Percentiles rank a stretch among this genome's conserved stretches.
Conservation (phyloP, 1,140 invertebrate species). For the Papilio aristodemus region DNA sequence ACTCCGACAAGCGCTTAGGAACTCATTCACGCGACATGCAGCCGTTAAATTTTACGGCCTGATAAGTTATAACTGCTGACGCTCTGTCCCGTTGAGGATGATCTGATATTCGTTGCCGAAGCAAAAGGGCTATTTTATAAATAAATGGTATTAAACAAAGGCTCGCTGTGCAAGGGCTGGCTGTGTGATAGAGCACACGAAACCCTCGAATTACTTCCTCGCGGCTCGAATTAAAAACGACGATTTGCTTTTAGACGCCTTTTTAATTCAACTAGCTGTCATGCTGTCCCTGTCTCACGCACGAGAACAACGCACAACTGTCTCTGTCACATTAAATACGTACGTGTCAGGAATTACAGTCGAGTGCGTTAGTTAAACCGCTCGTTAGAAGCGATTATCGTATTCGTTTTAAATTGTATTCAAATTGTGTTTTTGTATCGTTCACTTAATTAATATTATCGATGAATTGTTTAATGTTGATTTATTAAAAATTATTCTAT, state of each 20-base stretch:
- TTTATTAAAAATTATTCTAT: slow-evolving; percentile 9
- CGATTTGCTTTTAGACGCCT: not conserved
- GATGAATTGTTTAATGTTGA: not conserved
- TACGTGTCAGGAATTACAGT: slow-evolving; percentile 14
- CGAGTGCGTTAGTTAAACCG: slow-evolving; percentile 5
- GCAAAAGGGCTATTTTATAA: not conserved
- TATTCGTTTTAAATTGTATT: slow-evolving; percentile 9
- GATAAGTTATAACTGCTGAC: too few species aligned
- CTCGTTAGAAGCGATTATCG: slow-evolving; percentile 15
- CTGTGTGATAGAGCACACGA: not conserved
- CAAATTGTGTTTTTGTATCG: slow-evolving; percentile 5
- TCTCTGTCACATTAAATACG: not conserved
- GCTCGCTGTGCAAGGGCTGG: not conserved
- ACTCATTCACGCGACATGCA: too few species aligned
- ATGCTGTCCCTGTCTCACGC: not conserved
- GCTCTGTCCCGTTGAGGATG: too few species aligned
- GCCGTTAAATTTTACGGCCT: too few species aligned
- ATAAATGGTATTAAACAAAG: not conserved
- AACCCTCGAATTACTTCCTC: slow-evolving; percentile 1
- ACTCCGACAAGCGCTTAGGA: too few species aligned
- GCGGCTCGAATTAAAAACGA: not conserved
- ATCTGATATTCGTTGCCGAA: not conserved
- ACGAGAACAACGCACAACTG: not conserved
- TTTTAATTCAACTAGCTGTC: not conserved
- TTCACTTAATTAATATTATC: slow-evolving; percentile 1